Evolutionary conservation across 2,113 vertebrate species (phyloP).

Genomic region (Uria lomvia): DNA sequence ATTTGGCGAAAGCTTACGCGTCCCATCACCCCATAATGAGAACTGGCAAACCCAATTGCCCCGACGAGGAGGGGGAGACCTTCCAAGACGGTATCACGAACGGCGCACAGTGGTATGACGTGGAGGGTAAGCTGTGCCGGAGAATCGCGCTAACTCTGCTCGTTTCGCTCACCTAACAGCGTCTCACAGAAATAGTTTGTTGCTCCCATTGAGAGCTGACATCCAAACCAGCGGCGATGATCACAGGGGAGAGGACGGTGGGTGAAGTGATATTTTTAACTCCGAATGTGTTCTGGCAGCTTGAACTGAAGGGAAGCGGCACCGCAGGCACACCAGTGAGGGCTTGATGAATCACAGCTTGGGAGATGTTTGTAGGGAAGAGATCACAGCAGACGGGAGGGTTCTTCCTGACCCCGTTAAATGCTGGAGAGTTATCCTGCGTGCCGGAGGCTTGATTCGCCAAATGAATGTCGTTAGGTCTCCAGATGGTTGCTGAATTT

Average conservation of each 20-base stretch:
- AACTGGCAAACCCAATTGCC: slow-evolving; percentile 86
- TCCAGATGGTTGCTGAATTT: background rate
- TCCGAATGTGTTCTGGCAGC: background rate
- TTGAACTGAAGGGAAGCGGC: background rate
- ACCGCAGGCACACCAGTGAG: background rate
- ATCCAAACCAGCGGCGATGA: background rate
- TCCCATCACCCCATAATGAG: slow-evolving; percentile 91
- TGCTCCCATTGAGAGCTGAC: background rate
- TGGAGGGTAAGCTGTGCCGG: slow-evolving; percentile 78
- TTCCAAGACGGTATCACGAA: slow-evolving; percentile 94
- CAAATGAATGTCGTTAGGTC: background rate
- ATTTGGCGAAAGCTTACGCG: slow-evolving; percentile 87
- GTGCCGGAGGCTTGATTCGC: background rate
- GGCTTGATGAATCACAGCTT: background rate
- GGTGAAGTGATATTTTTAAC: background rate
- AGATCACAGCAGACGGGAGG: background rate
- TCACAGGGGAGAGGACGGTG: background rate
- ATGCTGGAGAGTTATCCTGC: background rate
- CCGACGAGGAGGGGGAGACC: slow-evolving; percentile 71
- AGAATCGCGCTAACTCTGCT: background rate
- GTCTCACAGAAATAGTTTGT: background rate
- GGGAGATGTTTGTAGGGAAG: background rate
- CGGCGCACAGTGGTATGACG: slow-evolving; percentile 93
- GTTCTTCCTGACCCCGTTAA: background rate
- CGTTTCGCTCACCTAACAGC: background rate